Conservation (phyloP, 2,797 vertebrate species). For the Benthosema pterotum region DNA sequence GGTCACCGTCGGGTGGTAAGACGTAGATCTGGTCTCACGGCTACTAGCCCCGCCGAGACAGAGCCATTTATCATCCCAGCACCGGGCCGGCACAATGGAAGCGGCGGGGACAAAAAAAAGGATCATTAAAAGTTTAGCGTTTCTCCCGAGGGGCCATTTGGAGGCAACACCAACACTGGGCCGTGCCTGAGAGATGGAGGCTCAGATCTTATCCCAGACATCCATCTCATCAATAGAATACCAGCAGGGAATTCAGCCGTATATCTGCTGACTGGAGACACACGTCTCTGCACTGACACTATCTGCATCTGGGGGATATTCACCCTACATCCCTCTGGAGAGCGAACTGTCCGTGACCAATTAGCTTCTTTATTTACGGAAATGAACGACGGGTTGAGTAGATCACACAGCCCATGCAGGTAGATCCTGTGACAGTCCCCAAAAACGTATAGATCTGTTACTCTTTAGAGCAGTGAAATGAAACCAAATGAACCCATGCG, state of each 20-base stretch:
- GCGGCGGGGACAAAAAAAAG: slow-evolving; percentile 68
- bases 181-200: slow-evolving; percentile 48
- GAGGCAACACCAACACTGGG: slow-evolving; percentile 54
- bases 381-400: too few relatives aligned
- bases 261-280: too few relatives aligned
- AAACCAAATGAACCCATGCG: too few relatives aligned
- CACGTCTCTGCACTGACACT: not conserved
- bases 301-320: slow-evolving; percentile 14
- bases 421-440: too few relatives aligned
- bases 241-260: too few relatives aligned
- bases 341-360: too few relatives aligned
- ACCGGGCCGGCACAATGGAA: slow-evolving; percentile 67
- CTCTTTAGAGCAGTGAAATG: too few relatives aligned
- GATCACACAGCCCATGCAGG: too few relatives aligned
- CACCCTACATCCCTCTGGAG: not conserved
- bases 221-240: slow-evolving; percentile 16
- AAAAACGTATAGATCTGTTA: too few relatives aligned
- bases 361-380: too few relatives aligned
- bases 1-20: slow-evolving; percentile 28
- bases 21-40: slow-evolving; percentile 50
- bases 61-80: slow-evolving; percentile 79
- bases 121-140: slow-evolving; percentile 81
- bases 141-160: slow-evolving; percentile 55
- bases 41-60: slow-evolving; percentile 61
- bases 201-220: slow-evolving; percentile 29